These are phyloP conservation scores for Bradypus variegatus DNA, from an alignment of 2,797 vertebrate species.

Conservation along the genomic window DNA sequence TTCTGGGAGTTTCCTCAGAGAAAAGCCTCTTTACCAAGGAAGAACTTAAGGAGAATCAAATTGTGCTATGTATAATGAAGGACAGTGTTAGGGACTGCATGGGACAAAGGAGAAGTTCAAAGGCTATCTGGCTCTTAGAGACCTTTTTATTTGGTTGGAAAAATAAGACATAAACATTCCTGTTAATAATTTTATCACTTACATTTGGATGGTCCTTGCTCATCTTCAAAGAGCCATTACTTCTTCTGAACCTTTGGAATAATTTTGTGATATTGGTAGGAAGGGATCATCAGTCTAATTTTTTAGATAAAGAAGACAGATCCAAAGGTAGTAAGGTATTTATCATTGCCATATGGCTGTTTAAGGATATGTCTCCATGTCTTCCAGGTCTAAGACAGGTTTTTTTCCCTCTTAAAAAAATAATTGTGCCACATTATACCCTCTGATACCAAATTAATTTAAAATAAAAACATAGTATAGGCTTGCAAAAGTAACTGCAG, in stretches of 20 bases:
- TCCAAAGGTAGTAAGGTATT: background rate
- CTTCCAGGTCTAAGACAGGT: background rate
- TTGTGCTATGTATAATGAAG: background rate
- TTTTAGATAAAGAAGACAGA: background rate
- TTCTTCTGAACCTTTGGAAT: background rate
- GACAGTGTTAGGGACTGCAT: background rate
- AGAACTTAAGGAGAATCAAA: constrained; percentile 26
- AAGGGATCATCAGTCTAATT: background rate
- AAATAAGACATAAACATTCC: background rate
- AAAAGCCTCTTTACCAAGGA: background rate
- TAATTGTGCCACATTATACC: background rate
- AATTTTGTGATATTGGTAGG: constrained; percentile 12
- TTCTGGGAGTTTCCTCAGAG: background rate
- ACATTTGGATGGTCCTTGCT: background rate
- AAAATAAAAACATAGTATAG: constrained; percentile 6
- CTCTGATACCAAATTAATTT: background rate
- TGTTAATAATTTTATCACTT: background rate
- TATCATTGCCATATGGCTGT: background rate
- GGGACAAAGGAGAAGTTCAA: background rate
- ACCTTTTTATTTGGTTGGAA: constrained; percentile 26
- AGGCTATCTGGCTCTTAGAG: background rate
- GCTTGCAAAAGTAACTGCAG: background rate
- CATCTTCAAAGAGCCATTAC: background rate
- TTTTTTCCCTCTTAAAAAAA: background rate
- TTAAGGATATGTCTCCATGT: background rate